Evolutionary conservation across 2,888 invertebrate species (phyloP), one percentile per base, ranked within the genome.

Genomic region (Tetragonisca angustula): DNA sequence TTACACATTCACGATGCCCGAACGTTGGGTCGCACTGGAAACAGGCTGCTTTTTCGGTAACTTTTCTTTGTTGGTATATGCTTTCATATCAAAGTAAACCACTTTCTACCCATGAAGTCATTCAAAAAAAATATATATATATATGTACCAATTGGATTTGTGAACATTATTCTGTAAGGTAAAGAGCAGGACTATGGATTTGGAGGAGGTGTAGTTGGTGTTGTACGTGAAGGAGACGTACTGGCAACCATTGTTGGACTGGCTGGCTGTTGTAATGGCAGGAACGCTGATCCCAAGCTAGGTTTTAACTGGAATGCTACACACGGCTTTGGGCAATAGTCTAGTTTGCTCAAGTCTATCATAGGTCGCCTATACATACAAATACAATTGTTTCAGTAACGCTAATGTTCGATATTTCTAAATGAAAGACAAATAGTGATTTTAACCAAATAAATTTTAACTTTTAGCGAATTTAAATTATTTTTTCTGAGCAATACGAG

Each of bases 251-350:
- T 92, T 88, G 93, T 92, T 71, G 93, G 91, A 89, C 93, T 94
- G 83, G 94, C 92, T 86, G 92, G 91, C 88, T 95, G 95, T 91
- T 95, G 96, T 91, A 97, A 95, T 91, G 97, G 97, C 94, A 97
- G 96, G 95, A 98, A 98, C 91, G 97, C 97, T 72, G 97, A 97
- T 90, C 97, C 97, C 88, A 96, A 96, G 92, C 97, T 97, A 80
- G 97, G 97, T 92, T 97, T 96, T 94, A 97, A 95, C 92, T 97
- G 97, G 95, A 97, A 97, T 88, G 96, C 96, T 92, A 96, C 96
- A 88, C 96, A 95, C 75, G 97, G 97, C 94, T 97, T 97, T 91
- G 95, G 94, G 91, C 94, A 94, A 91, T 94, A 95, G 87, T 95
- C 95, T 91, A 95, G 93, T 91, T 95, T 94, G 89, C 94, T 94